Evolutionary conservation across 1,140 invertebrate genomes (phyloP).

Genomic region (Gryllus bimaculatus): DNA sequence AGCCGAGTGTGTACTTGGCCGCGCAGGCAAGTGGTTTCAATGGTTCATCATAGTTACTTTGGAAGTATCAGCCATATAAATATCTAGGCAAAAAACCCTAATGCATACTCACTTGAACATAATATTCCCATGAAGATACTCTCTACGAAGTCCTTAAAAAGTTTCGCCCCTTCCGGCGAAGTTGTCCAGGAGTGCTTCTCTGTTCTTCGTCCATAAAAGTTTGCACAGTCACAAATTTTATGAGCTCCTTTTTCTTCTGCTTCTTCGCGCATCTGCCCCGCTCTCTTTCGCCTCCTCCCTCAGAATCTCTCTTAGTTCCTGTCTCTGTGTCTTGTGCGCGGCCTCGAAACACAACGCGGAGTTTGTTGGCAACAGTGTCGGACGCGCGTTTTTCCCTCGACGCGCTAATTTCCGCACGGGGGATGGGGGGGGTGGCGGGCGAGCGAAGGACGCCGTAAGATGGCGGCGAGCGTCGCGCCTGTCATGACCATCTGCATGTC

Average conservation of each 20-base stretch:
- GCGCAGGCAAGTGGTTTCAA: not conserved
- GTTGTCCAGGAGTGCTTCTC: not conserved
- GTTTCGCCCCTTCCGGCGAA: not conserved
- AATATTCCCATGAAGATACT: conserved; percentile 5
- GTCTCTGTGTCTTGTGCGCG: too few relatives aligned
- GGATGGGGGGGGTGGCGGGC: too few relatives aligned
- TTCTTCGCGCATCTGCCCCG: not conserved
- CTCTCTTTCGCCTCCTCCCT: not conserved
- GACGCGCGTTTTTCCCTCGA: not conserved
- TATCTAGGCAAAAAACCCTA: not conserved
- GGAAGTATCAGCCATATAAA: not conserved
- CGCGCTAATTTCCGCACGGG: not conserved
- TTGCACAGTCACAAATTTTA: not conserved
- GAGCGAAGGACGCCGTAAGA: not conserved
- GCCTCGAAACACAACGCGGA: not conserved
- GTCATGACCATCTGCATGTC: not conserved
- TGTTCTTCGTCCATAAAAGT: not conserved
- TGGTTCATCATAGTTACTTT: conserved; percentile 1
- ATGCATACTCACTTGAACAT: not conserved
- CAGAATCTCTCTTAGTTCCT: not conserved
- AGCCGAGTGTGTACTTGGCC: not conserved
- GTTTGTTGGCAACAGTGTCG: not conserved
- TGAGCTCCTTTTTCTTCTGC: not conserved
- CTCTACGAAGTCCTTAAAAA: conserved; percentile 4
- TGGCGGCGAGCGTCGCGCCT: not conserved